Evolutionary conservation across 2,888 invertebrate species (phyloP).

Genomic region (Panorpa germanica): DNA sequence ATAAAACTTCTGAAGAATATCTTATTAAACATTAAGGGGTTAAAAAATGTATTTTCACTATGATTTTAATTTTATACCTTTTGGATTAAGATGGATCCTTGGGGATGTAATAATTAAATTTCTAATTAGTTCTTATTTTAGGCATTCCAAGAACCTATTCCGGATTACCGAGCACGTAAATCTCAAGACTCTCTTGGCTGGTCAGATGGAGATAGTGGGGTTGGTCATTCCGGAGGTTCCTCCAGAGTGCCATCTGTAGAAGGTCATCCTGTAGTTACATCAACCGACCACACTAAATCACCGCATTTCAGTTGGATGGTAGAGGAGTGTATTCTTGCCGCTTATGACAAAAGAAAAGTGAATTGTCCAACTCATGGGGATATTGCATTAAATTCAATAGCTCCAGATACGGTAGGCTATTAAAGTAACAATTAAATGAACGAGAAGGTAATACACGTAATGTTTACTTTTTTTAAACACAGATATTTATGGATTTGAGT

Average conservation of each 20-base stretch:
- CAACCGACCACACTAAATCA: constrained; percentile 21
- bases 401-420: constrained; percentile 68
- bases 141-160: constrained; percentile 22
- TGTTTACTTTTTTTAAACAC: constrained; percentile 11
- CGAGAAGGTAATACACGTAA: not conserved
- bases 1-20: too few species aligned
- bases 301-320: constrained; percentile 71
- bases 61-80: too few species aligned
- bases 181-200: constrained; percentile 50
- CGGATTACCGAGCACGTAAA: constrained; percentile 29
- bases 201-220: constrained; percentile 76
- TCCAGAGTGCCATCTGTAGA: constrained; percentile 72
- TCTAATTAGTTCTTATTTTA: too few species aligned
- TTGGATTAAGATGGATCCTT: too few species aligned
- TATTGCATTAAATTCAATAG: constrained; percentile 56
- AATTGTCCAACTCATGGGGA: constrained; percentile 67
- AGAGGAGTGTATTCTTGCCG: constrained; percentile 86
- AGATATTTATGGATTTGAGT: constrained; percentile 77
- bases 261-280: constrained; percentile 36
- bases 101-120: too few species aligned
- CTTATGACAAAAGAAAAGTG: constrained; percentile 51
- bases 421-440: not conserved
- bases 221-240: constrained; percentile 59
- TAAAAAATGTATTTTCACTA: too few species aligned
- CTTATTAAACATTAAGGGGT: too few species aligned